phyloP scores from a whole-genome alignment of 2,113 vertebrate genomes.

The Pardalotus punctatus region DNA sequence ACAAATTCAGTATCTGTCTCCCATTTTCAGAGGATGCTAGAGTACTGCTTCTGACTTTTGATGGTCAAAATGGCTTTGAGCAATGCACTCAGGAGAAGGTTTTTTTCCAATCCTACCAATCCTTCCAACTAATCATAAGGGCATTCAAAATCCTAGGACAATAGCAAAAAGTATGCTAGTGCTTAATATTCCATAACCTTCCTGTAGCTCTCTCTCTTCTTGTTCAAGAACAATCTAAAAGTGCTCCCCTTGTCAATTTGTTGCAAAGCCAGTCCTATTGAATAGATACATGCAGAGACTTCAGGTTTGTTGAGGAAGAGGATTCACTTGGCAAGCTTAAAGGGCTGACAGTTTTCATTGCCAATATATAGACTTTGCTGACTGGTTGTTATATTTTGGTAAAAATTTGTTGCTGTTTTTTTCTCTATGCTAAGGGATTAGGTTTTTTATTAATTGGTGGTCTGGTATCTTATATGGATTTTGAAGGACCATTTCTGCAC shows the following conservation, averaged over 20 bases:
- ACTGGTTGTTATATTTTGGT: background rate
- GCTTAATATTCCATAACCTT: background rate
- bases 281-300: background rate
- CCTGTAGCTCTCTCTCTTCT: background rate
- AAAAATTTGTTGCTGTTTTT: background rate
- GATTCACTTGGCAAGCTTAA: background rate
- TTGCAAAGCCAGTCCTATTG: background rate
- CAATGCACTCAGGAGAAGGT: background rate
- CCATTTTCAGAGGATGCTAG: background rate
- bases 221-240: background rate
- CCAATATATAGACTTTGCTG: background rate
- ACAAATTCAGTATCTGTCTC: background rate
- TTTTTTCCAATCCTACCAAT: background rate
- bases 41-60: background rate
- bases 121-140: background rate
- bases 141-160: background rate
- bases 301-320: background rate
- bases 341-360: background rate
- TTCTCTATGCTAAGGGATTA: background rate
- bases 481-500: background rate
- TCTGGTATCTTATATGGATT: background rate
- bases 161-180: background rate
- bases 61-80: background rate
- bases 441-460: background rate
- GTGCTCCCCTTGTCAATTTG: background rate